Evolutionary conservation across 2,797 vertebrate genomes (phyloP), one percentile per base, ranked within the genome.

Genomic region (Crypturellus tataupa): DNA sequence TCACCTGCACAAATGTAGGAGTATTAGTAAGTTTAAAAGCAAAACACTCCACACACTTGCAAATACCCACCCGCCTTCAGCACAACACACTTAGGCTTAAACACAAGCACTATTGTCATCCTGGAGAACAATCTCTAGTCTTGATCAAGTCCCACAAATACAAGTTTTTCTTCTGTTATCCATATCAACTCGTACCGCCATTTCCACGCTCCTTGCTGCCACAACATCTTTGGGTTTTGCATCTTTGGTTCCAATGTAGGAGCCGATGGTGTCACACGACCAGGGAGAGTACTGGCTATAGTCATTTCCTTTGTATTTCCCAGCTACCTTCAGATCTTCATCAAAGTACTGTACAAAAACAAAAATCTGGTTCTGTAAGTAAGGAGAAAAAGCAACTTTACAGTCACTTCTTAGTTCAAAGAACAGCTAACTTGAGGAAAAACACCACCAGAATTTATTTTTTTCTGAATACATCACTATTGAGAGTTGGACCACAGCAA

Each of bases 201-300:
- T 99, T 94, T 99, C 99, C 98, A 99, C 98, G 56, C 98, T 93
- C 71, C 98, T 98, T 44, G 98, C 97, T 93, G 98, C 98, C 98
- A 99, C 98, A 87, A 98, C 97, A 40, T 99, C 99, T 99, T 99
- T 99, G 98, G 99, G 98, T 98, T 99, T 99, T 96, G 98, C 98
- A 91, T 99, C 99, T 98, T 99, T 99, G 98, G 98, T 98, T 98
- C 99, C 99, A 92, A 99, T 99, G 97, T 99, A 99, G 95, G 99
- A 99, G 97, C 99, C 98, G 76, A 99, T 99, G 84, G 99, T 99
- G 96, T 99, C 99, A 97, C 99, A 99, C 24, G 99, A 99, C 99
- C 99, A 99, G 49, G 99, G 99, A 64, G 99, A 99, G 97, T 99
- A 99, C 40, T 99, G 99, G 90, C 99, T 99, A 75, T 99, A 99